phyloP scores from a whole-genome alignment of 2,888 invertebrate genomes.

The Caenorhabditis japonica region DNA sequence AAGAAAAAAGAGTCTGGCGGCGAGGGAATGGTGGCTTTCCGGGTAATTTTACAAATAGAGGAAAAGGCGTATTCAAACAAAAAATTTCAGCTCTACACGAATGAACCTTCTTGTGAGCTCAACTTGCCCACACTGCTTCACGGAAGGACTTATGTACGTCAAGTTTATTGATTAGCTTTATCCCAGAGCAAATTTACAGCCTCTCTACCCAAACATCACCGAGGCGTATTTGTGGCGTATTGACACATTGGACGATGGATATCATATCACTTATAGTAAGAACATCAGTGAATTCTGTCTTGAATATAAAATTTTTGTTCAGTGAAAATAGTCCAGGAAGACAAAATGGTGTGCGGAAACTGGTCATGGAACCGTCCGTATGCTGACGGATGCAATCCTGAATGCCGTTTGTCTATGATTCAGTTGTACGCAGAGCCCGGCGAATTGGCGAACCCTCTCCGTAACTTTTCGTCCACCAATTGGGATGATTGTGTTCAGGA shows the following conservation, averaged over 20 bases:
- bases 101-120: conserved; percentile 28
- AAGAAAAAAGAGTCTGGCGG: conserved; percentile 19
- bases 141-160: conserved; percentile 34
- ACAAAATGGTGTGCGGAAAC: conserved; percentile 37
- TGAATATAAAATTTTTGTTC: too few relatives aligned
- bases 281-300: background rate
- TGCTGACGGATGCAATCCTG: conserved; percentile 2
- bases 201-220: conserved; percentile 9
- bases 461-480: too few relatives aligned
- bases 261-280: conserved; percentile 21
- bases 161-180: background rate
- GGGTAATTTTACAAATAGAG: conserved; percentile 2
- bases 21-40: conserved; percentile 15
- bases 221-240: conserved; percentile 11
- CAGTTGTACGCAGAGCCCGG: conserved; percentile 12
- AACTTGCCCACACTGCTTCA: conserved; percentile 10
- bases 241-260: conserved; percentile 19
- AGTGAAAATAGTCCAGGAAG: too few relatives aligned
- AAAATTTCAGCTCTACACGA: conserved; percentile 12
- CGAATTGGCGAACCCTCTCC: too few relatives aligned
- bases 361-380: conserved; percentile 17
- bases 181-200: conserved; percentile 6
- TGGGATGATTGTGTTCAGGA: conserved; percentile 3
- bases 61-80: background rate
- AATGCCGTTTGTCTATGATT: conserved; percentile 19